Conservation (phyloP, 2,797 vertebrate genomes). For the Scyliorhinus canicula region DNA sequence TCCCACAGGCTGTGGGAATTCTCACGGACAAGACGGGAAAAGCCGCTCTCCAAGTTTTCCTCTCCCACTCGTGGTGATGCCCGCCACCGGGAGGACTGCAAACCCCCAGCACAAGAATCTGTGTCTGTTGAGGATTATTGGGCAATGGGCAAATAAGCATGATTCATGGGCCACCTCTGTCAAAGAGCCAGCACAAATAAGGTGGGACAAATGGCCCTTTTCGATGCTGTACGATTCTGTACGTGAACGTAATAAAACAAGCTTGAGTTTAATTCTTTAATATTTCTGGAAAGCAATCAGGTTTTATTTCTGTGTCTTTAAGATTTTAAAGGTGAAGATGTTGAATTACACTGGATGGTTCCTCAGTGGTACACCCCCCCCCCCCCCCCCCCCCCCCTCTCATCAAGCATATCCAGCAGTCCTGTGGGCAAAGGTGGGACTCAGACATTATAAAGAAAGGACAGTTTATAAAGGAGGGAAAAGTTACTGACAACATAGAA, state of each 20-base stretch:
- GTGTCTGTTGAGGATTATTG: not conserved
- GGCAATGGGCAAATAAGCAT: not conserved
- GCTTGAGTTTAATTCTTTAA: not conserved
- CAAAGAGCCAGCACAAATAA: not conserved
- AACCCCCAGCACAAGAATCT: too few relatives aligned
- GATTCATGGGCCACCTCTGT: not conserved
- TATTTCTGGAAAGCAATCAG: not conserved
- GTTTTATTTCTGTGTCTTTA: not conserved
- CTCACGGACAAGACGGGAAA: too few relatives aligned
- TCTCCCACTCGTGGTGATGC: too few relatives aligned
- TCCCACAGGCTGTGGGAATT: too few relatives aligned
- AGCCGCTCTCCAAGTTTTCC: too few relatives aligned
- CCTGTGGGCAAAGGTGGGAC: not conserved
- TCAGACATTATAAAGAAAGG: not conserved
- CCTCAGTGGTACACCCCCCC: not conserved
- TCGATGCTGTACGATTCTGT: not conserved
- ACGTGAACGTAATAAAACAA: not conserved
- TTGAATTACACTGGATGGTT: not conserved
- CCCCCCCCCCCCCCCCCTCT: not conserved
- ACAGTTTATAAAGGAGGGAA: not conserved
- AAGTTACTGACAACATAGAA: constrained; percentile 12
- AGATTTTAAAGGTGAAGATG: not conserved
- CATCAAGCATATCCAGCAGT: not conserved
- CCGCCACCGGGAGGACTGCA: too few relatives aligned
- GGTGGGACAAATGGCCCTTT: not conserved